Base-by-base conservation (phyloP, 2,888 invertebrate genomes). In the Drosophila mettleri region DNA sequence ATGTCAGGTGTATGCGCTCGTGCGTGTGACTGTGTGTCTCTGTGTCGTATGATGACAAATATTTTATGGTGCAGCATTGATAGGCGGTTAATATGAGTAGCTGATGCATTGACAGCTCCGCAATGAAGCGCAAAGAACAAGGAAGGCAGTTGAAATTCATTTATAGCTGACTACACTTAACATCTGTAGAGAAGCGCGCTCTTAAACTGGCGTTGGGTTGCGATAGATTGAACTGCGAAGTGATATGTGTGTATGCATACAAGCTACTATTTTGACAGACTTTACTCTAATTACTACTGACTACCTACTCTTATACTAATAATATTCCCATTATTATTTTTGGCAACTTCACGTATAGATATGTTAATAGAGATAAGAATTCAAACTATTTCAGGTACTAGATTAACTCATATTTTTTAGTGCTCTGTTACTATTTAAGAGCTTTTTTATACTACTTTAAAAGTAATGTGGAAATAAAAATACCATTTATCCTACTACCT, bases 51-150 rank as follows among this genome's bases (percentile, higher is more conserved):
- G 46, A 49, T 62, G 74, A 65, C 86, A 76, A 84, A 78, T 69
- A 69, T 67, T 75, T 77, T 69, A 75, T 74, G 78, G 53, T 45
- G 62, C 69, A 53, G 66, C 77, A 75, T 75, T 75, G 79, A 78
- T 78, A 74, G 75, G 75, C 67, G 48, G 61, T 62, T 64, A 60
- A 59, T 68, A 60, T 69, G 74, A 64, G 80, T 41, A 49, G 29
- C 74, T 54, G 77, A 60, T 45, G 63, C 62, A 73, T 38, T 64
- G 74, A 59, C 73, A 72, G 69, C 62, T 46, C 24, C 16, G 48
- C 48, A 45, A 41, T 22, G 31, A 7, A 22, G 31, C 34, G 39
- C 27, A 53, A 49, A 33, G 57, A 33, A 41, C 45, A 57, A 60
- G 41, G 53, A 54, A 60, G 33, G 51, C 43, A 54, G 45, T 24